phyloP scores from a whole-genome alignment of 2,113 vertebrate species.

The Athene noctua region DNA sequence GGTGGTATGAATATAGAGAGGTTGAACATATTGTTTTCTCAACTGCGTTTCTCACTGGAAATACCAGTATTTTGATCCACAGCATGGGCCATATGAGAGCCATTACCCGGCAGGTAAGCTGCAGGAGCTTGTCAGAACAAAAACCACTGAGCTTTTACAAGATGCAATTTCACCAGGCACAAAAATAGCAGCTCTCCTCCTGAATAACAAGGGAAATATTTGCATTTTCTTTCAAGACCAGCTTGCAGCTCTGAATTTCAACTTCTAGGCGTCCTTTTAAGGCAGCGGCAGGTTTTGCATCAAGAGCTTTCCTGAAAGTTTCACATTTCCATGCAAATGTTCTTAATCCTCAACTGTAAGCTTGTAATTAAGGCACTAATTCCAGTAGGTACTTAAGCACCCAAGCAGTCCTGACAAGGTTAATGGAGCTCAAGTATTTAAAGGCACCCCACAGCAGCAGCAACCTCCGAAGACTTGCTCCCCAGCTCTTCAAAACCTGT shows the following conservation, averaged over 20 bases:
- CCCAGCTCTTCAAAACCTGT: not conserved
- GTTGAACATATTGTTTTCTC: not conserved
- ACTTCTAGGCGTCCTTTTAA: not conserved
- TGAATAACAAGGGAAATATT: not conserved
- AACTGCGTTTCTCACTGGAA: not conserved
- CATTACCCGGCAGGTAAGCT: not conserved
- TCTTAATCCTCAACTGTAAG: constrained; percentile 12
- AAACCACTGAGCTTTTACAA: not conserved
- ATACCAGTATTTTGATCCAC: not conserved
- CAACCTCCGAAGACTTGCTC: too few species aligned
- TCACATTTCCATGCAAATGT: not conserved
- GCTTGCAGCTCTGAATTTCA: not conserved
- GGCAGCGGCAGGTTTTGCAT: not conserved
- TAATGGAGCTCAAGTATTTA: not conserved
- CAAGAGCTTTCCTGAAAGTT: not conserved
- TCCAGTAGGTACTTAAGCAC: not conserved
- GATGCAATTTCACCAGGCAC: not conserved
- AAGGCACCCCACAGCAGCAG: not conserved
- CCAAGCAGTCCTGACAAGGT: not conserved
- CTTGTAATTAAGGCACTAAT: not conserved
- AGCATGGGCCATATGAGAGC: not conserved
- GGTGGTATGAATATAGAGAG: accelerated
- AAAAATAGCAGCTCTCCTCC: not conserved
- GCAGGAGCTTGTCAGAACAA: not conserved
- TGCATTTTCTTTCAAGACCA: constrained; percentile 20